These are phyloP conservation scores for Phthorimaea operculella DNA, from an alignment of 1,140 invertebrate species.

Conservation along the genomic window DNA sequence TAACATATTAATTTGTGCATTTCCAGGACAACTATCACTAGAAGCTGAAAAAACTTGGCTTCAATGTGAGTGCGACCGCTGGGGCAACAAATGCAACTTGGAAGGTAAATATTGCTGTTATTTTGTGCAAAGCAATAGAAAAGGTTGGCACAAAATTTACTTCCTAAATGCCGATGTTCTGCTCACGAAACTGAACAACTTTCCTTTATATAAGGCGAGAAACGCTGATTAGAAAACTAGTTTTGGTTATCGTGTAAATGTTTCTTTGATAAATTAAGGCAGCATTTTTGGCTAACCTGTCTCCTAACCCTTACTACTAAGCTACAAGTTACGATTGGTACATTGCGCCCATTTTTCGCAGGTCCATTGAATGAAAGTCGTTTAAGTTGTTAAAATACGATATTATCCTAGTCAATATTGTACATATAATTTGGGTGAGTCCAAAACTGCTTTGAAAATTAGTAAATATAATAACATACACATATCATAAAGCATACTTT, in stretches of 20 bases:
- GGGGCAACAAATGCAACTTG: conserved; percentile 82
- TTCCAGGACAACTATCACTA: conserved; percentile 83
- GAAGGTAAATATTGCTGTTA: conserved; percentile 72
- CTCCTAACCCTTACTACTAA: too few relatives aligned
- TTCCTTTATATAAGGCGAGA: too few relatives aligned
- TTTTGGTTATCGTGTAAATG: too few relatives aligned
- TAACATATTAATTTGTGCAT: too few relatives aligned
- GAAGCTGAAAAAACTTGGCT: conserved; percentile 90
- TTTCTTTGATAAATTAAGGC: too few relatives aligned
- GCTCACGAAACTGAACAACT: too few relatives aligned
- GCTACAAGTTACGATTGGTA: neutral
- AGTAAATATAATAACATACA: conserved; percentile 9
- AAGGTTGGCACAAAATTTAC: too few relatives aligned
- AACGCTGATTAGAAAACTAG: too few relatives aligned
- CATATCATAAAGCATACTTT: neutral
- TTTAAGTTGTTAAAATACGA: conserved; percentile 41
- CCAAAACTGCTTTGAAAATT: conserved; percentile 7
- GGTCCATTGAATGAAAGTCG: conserved; percentile 45
- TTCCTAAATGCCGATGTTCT: too few relatives aligned
- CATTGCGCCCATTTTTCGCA: conserved; percentile 37
- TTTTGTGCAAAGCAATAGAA: neutral
- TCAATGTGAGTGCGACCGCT: conserved; percentile 87
- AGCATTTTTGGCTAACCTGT: too few relatives aligned
- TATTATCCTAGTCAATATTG: conserved; percentile 15
- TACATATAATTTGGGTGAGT: conserved; percentile 21